Conservation (phyloP, 2,797 vertebrate species). For the Catharus ustulatus region DNA sequence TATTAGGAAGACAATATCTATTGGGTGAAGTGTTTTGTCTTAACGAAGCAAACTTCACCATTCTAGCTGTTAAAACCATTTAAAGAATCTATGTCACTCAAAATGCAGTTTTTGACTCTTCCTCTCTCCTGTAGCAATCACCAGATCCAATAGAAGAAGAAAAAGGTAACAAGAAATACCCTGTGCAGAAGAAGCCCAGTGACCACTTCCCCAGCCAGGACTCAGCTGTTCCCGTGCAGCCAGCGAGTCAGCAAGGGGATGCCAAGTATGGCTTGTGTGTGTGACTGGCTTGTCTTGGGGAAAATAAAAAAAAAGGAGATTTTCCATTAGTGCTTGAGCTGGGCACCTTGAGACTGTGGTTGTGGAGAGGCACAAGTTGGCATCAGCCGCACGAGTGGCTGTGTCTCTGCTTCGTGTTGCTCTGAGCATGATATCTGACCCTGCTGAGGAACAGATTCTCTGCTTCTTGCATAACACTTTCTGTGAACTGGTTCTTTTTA, state of each 20-base stretch:
- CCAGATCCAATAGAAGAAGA: constrained; percentile 58
- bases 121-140: constrained; percentile 19
- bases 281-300: background rate
- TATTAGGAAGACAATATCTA: background rate
- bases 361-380: background rate
- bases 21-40: background rate
- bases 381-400: background rate
- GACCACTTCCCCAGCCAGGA: constrained; percentile 74
- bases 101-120: background rate
- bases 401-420: background rate
- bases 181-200: constrained; percentile 73
- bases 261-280: constrained; percentile 66
- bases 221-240: background rate
- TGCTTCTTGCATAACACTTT: background rate
- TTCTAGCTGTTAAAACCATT: background rate
- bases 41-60: background rate
- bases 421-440: background rate
- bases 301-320: background rate
- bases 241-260: constrained; percentile 70
- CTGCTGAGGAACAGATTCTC: background rate
- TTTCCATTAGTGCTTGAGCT: background rate
- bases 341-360: background rate
- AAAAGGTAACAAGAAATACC: constrained; percentile 68
- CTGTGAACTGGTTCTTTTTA: constrained; percentile 5
- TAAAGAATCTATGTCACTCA: background rate